These are phyloP conservation scores for Forbesichthys agassizii DNA, from an alignment of 2,113 vertebrate species.

Conservation along the genomic window DNA sequence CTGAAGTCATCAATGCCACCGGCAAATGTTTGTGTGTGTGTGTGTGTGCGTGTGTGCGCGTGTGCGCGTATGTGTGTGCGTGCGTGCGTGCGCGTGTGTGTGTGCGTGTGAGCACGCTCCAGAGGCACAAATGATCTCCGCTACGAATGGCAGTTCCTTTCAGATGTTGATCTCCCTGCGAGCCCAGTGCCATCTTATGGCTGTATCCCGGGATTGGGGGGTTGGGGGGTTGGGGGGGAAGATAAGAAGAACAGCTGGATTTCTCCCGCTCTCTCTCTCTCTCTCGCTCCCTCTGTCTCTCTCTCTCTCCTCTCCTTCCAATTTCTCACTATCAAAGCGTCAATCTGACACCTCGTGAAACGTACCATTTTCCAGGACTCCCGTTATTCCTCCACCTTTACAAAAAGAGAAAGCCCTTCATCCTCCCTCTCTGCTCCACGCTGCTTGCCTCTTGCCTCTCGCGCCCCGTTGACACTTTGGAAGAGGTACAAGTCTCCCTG, in stretches of 20 bases:
- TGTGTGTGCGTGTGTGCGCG: not conserved
- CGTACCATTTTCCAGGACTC: constrained; percentile 29
- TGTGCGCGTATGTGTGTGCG: not conserved
- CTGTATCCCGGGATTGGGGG: constrained; percentile 23
- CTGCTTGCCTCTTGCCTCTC: no score
- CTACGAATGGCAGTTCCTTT: constrained; percentile 48
- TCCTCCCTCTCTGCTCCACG: no score
- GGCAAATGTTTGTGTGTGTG: no score
- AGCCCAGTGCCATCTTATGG: constrained; percentile 55
- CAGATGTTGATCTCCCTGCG: constrained; percentile 57
- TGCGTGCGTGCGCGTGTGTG: not conserved
- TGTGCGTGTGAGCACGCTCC: not conserved
- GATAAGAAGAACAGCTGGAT: constrained; percentile 62
- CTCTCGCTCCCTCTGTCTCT: constrained; percentile 4
- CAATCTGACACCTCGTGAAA: constrained; percentile 37
- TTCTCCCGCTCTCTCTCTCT: constrained; percentile 12
- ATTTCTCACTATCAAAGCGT: constrained; percentile 57
- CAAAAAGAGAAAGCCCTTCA: constrained; percentile 4
- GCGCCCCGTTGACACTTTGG: no score
- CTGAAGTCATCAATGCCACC: no score
- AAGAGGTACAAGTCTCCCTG: no score
- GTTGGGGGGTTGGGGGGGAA: not conserved
- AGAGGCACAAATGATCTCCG: constrained; percentile 42
- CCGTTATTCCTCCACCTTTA: constrained; percentile 16
- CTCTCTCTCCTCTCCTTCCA: constrained; percentile 37